Evolutionary conservation across 2,113 vertebrate species (phyloP), one percentile per base, ranked within the genome.

Genomic region (Alexandromys fortis): DNA sequence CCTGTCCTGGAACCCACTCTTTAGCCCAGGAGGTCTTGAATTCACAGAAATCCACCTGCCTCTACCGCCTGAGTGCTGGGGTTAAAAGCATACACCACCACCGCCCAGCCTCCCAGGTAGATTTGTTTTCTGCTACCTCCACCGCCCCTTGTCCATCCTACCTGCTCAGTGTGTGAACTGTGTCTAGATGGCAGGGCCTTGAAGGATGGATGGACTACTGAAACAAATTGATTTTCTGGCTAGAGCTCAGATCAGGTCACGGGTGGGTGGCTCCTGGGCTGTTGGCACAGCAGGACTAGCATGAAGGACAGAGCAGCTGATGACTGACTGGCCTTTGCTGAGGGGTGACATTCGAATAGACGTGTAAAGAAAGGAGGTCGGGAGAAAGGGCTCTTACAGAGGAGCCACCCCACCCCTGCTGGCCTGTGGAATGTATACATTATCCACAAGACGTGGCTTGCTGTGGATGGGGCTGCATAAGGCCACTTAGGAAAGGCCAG

Each of bases 201-300:
- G 30, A 30, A 47, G 83, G 49, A 47, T 33, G n/a, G 1, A 30
- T 13, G 7, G 55, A 13, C 6, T 75, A 6, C 47, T 4, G 12
- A 0, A 0, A 3, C 0, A 2, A n/a, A 68, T 68, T 21, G 45
- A 47, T 76, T 58, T 63, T 22, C 49, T 5, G 83, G 19, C 42
- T 42, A 3, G 35, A 55, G n/a, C 28, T 33, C 28, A 75, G 81
- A 42, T 58, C 0, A 65, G 12, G 61, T 58, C 58, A 86, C 12
- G 21, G 19, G 9, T 1, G 6, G 10, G 5, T 30, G n/a, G 86
- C 9, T n/a, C 16, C 35, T 7, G 45, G 76, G 28, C 17, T 12
- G 47, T 73, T 47, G 82, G 68, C 4, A 4, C 19, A 4, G 55
- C 3, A 33, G 65, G 35, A 2, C 1, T 0, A 0, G 4, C 1